These are phyloP conservation scores for Plutella xylostella DNA, from an alignment of 2,888 invertebrate genomes.

Conservation along the genomic window DNA sequence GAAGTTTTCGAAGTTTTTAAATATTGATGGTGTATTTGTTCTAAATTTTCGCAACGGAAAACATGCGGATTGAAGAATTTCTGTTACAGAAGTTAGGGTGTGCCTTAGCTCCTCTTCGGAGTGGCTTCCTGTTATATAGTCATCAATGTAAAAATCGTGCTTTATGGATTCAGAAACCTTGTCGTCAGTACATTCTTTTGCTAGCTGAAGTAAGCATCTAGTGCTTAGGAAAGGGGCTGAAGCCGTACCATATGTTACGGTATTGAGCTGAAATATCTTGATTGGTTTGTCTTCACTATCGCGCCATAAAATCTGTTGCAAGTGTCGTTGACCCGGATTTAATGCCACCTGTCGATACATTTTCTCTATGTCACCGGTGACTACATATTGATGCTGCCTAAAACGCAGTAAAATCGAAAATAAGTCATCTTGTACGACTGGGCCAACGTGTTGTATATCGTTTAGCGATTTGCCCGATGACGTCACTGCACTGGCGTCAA, in stretches of 20 bases:
- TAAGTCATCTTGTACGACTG: constrained; percentile 6
- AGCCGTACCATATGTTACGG: constrained; percentile 7
- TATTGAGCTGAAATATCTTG: constrained; percentile 1
- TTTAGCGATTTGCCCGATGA: constrained; percentile 16
- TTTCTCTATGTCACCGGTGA: constrained; percentile 14
- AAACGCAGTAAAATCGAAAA: constrained; percentile 6
- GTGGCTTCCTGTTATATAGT: constrained; percentile 5
- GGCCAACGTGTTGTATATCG: constrained; percentile 8
- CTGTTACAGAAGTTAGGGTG: constrained; percentile 5
- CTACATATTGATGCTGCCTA: constrained; percentile 1
- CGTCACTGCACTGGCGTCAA: constrained; percentile 19
- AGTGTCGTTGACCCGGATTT: neutral
- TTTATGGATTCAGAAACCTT: constrained; percentile 3
- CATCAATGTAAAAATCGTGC: constrained; percentile 6
- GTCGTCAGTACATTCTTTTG: constrained; percentile 4
- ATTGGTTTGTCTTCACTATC: constrained; percentile 6
- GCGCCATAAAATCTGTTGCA: constrained; percentile 10
- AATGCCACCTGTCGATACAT: constrained; percentile 17
- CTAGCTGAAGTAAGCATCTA: constrained; percentile 6
- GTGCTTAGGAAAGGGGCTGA: constrained; percentile 5
- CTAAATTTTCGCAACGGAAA: constrained; percentile 14
- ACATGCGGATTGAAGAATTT: neutral
- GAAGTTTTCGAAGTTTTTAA: neutral
- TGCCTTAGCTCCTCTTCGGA: neutral
- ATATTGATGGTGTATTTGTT: constrained; percentile 1